A percentile compares a stretch with the other conserved stretches of the same genome.
These are phyloP conservation scores for Sycophaga agraensis DNA, from an alignment of 1,140 invertebrate genomes.

Conservation along the genomic window DNA sequence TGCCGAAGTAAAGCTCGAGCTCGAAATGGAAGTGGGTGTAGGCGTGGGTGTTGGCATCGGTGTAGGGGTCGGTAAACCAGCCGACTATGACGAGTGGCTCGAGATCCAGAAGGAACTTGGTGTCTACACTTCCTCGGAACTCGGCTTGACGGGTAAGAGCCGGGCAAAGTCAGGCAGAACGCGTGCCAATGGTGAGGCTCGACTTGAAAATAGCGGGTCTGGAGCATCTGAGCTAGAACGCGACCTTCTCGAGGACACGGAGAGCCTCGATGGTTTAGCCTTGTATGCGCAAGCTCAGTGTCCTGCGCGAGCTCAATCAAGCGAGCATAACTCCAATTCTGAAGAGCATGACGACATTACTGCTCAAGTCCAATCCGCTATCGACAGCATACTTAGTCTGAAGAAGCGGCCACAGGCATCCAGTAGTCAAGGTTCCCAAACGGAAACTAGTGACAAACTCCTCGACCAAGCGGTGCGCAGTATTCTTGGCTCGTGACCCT, in stretches of 20 bases:
- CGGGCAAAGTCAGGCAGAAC: slow-evolving; percentile 44
- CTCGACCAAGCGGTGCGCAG: slow-evolving; percentile 62
- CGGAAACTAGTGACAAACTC: slow-evolving; percentile 52
- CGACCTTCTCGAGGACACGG: slow-evolving; percentile 50
- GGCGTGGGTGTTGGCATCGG: too few species aligned
- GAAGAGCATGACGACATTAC: slow-evolving; percentile 66
- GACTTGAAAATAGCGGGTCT: slow-evolving; percentile 29
- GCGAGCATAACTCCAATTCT: slow-evolving; percentile 22
- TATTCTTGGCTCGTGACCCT: slow-evolving; percentile 61
- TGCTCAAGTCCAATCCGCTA: slow-evolving; percentile 76
- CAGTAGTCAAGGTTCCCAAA: slow-evolving; percentile 29
- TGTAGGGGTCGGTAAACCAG: slow-evolving; percentile 46
- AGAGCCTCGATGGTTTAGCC: slow-evolving; percentile 50
- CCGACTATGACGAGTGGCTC: slow-evolving; percentile 69
- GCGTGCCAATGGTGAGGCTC: slow-evolving; percentile 52
- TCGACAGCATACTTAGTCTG: slow-evolving; percentile 75
- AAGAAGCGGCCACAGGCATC: slow-evolving; percentile 57
- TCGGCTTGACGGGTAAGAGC: slow-evolving; percentile 43
- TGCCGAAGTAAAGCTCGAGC: slow-evolving; percentile 53
- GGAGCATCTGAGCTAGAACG: slow-evolving; percentile 51
- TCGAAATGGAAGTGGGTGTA: slow-evolving; percentile 47
- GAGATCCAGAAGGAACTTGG: slow-evolving; percentile 70
- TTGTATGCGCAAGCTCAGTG: slow-evolving; percentile 48
- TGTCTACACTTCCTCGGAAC: slow-evolving; percentile 50
- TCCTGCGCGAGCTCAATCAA: slow-evolving; percentile 29